Percentiles rank a stretch among this genome's conserved stretches.
phyloP scores from a whole-genome alignment of 30 jellyfish, hydroid and myxozoan species.

The Chrysaora quinquecirrha region DNA sequence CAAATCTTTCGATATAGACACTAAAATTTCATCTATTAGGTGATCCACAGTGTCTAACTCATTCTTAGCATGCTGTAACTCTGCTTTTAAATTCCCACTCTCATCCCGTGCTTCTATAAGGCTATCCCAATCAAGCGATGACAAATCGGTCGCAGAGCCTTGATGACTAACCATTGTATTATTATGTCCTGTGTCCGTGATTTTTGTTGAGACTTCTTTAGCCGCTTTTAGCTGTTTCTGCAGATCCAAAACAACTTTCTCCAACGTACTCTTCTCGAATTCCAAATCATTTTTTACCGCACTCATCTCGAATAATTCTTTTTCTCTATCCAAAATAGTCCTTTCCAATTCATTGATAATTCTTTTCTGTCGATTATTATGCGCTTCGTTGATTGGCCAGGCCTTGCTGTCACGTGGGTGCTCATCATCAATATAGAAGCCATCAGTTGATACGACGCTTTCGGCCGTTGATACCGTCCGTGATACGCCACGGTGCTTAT shows the following conservation, averaged over 20 bases:
- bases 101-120: constrained; percentile 49
- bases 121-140: constrained; percentile 55
- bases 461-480: constrained; percentile 29
- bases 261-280: constrained; percentile 73
- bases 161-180: constrained; percentile 45
- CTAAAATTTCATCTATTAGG: background rate
- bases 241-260: constrained; percentile 68
- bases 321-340: constrained; percentile 20
- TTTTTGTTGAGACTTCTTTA: constrained; percentile 10
- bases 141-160: constrained; percentile 57
- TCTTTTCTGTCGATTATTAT: constrained; percentile 33
- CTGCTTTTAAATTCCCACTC: constrained; percentile 23
- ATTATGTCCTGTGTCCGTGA: constrained; percentile 21
- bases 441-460: constrained; percentile 50
- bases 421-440: constrained; percentile 66
- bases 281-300: constrained; percentile 64
- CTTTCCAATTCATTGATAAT: constrained; percentile 41
- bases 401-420: constrained; percentile 57
- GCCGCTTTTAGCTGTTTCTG: constrained; percentile 69
- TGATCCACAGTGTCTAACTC: background rate
- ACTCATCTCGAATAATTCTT: constrained; percentile 27
- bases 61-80: constrained; percentile 16
- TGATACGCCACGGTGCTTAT: background rate
- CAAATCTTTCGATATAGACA: background rate
- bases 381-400: constrained; percentile 20